phyloP scores from a whole-genome alignment of 2,888 invertebrate genomes.

The Microplitis manilae region DNA sequence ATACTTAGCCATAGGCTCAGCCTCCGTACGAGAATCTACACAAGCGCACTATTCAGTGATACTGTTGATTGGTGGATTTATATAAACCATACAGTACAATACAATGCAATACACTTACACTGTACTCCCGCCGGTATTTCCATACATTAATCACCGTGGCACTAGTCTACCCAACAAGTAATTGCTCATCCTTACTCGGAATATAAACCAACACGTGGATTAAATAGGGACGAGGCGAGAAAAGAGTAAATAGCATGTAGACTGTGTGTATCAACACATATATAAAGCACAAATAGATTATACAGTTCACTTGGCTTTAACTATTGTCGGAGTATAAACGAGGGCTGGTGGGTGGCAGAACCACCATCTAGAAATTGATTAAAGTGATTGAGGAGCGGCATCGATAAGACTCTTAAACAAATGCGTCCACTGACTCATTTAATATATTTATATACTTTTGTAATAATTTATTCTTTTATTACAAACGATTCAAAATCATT shows the following conservation, averaged over 20 bases:
- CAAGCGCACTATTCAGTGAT: slow-evolving; percentile 50
- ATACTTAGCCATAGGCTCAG: slow-evolving; percentile 55
- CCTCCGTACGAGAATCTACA: slow-evolving; percentile 49
- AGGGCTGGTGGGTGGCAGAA: slow-evolving; percentile 21
- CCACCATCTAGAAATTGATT: slow-evolving; percentile 58
- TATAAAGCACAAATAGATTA: neutral
- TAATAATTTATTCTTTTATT: neutral
- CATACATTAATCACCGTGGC: neutral
- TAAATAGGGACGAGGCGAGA: slow-evolving; percentile 3
- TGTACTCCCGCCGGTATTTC: neutral
- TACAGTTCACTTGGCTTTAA: slow-evolving; percentile 12
- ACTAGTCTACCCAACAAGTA: neutral
- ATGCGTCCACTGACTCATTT: slow-evolving; percentile 10
- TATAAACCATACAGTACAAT: neutral
- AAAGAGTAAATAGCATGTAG: neutral
- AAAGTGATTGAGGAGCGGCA: slow-evolving; percentile 69
- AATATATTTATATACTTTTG: neutral
- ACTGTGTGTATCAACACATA: neutral
- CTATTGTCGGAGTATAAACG: slow-evolving; percentile 17
- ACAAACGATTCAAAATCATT: too few species aligned
- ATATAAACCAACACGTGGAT: slow-evolving; percentile 11
- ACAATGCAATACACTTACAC: neutral
- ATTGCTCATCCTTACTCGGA: neutral
- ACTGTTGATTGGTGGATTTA: slow-evolving; percentile 34
- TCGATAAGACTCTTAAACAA: slow-evolving; percentile 56